Evolutionary conservation across 2,113 vertebrate species (phyloP), one percentile per base, ranked within the genome.

Genomic region (Dasyornis broadbenti): DNA sequence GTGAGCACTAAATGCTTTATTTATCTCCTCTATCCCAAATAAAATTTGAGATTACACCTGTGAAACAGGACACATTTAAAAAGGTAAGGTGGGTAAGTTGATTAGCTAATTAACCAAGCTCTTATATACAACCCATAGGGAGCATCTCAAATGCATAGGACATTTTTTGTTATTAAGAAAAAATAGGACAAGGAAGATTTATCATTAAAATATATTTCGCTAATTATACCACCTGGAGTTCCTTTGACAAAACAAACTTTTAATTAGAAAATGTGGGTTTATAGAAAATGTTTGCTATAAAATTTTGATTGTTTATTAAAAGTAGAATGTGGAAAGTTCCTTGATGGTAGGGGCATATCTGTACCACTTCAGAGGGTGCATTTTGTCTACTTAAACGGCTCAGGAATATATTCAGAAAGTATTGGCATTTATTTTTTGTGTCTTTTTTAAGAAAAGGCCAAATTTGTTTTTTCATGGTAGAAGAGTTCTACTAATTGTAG

Each of bases 161-260:
- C 93, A 17, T 91, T 94, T 96, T 96, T 96, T 97, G 94, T 95
- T 96, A 96, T 97, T 97, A 97, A 94, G 84, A 87, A 89, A 94
- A 97, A 95, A 95, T 97, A 95, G 96, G 94, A 95, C 95, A 97
- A 87, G 94, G 94, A 94, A 95, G 50, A 93, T 86, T 95, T 95
- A 95, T 95, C 91, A 96, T 97, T 97, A 96, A 94, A 97, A 95
- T 95, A 82, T 83, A 96, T 97, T 97, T 94, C 78, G 91, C 82
- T 97, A 97, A 97, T 95, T 97, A 95, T 95, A 96, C 94, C 94
- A 97, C 94, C 93, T 95, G 94, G 91, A 95, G 95, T 95, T 97
- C 37, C 33, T 91, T 96, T 61, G 82, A 93, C 78, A 93, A 97
- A 95, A 97, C 82, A 97, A 97, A 95, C 95, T 96, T 97, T 96